phyloP scores from a whole-genome alignment of 2,888 invertebrate species.

The Heliconius hortense region DNA sequence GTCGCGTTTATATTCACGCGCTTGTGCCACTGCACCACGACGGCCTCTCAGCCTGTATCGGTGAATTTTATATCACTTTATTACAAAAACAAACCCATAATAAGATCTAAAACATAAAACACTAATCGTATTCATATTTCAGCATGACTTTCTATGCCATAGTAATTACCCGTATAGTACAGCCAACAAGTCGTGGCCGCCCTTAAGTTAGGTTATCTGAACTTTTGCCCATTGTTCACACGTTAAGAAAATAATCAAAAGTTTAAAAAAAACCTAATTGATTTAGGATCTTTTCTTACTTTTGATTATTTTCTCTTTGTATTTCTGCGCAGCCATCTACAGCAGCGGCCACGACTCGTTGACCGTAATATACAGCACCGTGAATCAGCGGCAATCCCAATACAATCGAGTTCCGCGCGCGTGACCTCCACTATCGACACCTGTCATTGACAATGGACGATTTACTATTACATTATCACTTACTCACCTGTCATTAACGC shows the following conservation, averaged over 20 bases:
- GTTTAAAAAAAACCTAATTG: too few species aligned
- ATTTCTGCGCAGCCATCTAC: too few species aligned
- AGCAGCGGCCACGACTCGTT: too few species aligned
- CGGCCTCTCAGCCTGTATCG: too few species aligned
- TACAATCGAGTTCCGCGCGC: constrained; percentile 64
- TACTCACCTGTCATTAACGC: constrained; percentile 32
- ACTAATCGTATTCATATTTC: neutral
- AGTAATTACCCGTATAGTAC: neutral
- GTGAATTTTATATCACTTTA: neutral
- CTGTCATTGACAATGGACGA: constrained; percentile 48
- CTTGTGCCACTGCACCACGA: too few species aligned
- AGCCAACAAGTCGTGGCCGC: too few species aligned
- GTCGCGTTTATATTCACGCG: too few species aligned
- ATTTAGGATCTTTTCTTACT: too few species aligned
- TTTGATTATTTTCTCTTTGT: too few species aligned
- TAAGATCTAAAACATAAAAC: neutral
- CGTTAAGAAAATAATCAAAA: too few species aligned
- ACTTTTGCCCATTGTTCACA: too few species aligned
- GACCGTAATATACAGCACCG: constrained; percentile 32
- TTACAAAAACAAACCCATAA: neutral
- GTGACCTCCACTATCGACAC: constrained; percentile 63
- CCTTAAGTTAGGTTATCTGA: too few species aligned
- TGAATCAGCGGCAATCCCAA: constrained; percentile 77
- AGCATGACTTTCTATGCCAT: constrained; percentile 56
- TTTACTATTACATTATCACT: constrained; percentile 36